A percentile compares a stretch with the other conserved stretches of the same genome.
Conservation (phyloP, 2,888 invertebrate genomes). For the Beris chalybata region DNA sequence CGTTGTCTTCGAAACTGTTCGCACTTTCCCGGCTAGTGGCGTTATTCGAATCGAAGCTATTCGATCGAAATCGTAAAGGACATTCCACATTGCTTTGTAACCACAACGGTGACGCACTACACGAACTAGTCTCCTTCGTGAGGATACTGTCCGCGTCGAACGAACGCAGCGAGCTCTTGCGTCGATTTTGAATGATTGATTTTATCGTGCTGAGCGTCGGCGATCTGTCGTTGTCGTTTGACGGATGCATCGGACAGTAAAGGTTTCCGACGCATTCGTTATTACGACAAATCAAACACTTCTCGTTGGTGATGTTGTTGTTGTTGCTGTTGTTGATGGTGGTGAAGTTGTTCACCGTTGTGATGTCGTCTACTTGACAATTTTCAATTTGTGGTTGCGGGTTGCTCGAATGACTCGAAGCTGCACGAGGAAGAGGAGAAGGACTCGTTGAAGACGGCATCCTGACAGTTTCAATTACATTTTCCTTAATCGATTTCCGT, state of each 20-base stretch:
- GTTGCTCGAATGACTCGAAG: neutral
- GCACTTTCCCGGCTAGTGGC: too few species aligned
- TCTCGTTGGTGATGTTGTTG: slow-evolving; percentile 5
- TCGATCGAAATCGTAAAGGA: too few species aligned
- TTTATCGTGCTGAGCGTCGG: slow-evolving; percentile 17
- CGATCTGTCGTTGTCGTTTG: slow-evolving; percentile 11
- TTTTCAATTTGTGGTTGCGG: neutral
- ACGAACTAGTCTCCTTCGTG: neutral
- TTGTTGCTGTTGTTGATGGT: neutral
- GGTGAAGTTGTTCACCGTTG: too few species aligned
- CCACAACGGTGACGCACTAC: slow-evolving; percentile 4
- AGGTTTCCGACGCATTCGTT: slow-evolving; percentile 24
- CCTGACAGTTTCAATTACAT: too few species aligned
- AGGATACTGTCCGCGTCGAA: neutral
- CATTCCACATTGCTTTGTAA: too few species aligned
- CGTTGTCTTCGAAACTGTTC: too few species aligned
- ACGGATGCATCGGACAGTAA: slow-evolving; percentile 19
- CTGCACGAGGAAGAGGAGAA: neutral
- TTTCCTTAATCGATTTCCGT: too few species aligned
- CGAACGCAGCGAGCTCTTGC: slow-evolving; percentile 13
- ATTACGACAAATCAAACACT: slow-evolving; percentile 26
- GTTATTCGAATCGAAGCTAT: too few species aligned
- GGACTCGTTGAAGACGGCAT: too few species aligned
- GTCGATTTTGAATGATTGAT: slow-evolving; percentile 21
- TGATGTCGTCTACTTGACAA: neutral